These are phyloP conservation scores for Enteromius treurensis DNA, from an alignment of 2,797 vertebrate genomes.

Conservation along the genomic window DNA sequence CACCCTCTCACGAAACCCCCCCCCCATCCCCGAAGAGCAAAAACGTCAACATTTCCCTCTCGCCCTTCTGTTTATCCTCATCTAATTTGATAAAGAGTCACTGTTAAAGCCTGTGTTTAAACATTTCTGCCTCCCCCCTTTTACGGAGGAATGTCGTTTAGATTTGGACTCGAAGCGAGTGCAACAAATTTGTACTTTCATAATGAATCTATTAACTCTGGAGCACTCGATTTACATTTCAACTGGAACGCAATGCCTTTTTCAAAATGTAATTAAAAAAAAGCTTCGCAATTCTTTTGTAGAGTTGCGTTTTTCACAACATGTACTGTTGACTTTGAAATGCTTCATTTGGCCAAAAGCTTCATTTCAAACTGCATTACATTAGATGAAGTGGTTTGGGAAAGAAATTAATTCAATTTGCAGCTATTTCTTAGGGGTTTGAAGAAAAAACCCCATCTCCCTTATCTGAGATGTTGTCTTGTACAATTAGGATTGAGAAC, in stretches of 20 bases:
- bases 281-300: constrained; percentile 51
- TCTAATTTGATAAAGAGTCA: constrained; percentile 39
- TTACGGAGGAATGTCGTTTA: constrained; percentile 25
- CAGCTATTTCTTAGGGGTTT: constrained; percentile 41
- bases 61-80: constrained; percentile 39
- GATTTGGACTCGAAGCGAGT: constrained; percentile 23
- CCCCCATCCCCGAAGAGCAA: constrained; percentile 7
- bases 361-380: constrained; percentile 33
- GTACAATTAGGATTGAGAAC: constrained; percentile 14
- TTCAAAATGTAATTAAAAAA: constrained; percentile 56
- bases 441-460: constrained; percentile 32
- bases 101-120: constrained; percentile 34
- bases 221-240: constrained; percentile 48
- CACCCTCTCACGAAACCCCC: not conserved
- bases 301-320: constrained; percentile 50
- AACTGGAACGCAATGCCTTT: constrained; percentile 51
- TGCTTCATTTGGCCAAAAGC: not conserved
- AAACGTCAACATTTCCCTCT: constrained; percentile 44
- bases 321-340: constrained; percentile 34
- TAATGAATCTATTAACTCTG: constrained; percentile 46
- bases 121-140: not conserved
- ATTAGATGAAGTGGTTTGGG: constrained; percentile 23
- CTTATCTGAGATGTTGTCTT: constrained; percentile 10
- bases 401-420: constrained; percentile 9
- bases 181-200: constrained; percentile 58